Base-by-base conservation (phyloP, 2,888 invertebrate species). In the Xestia ashworthii region DNA sequence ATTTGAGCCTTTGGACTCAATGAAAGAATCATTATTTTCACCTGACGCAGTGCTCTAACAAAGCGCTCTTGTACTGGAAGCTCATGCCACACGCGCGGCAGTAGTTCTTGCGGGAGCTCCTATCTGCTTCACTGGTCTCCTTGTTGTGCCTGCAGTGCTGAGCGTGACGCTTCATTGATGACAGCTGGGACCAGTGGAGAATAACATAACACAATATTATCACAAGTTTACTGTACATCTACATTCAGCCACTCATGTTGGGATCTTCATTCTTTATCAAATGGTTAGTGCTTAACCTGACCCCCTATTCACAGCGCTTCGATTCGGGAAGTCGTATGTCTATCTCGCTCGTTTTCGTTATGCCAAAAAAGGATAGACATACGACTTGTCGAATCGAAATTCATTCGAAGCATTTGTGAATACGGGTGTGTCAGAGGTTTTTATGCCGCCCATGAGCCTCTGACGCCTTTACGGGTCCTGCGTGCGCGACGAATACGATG, bases 11-110 rank as follows among this genome's bases (percentile, higher is more conserved):
- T 19, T 38, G 62, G 62, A 38, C 19, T 19, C 25, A 25, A 32
- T 1, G 6, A 25, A 58, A 25, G 58, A 25, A 55, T 8, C 60
- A 11, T 62, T 19, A 6, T 9, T 19, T 32, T 38, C 3, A 96
- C 96, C 95, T 94, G 41, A 94, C 92, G 79, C 92, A 93, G 83
- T 96, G 96, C 71, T 96, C 96, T 58, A 95, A 71, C 55, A 96
- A 78, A 3, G 93, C 92, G 84, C 93, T 95, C 85, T 95, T 95
- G 77, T 94, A 95, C 73, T 94, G 93, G 79, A 96, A 96, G 1
- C 90, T 89, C 83, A 92, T 83, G 4, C 95, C 96, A 79, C 96
- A 96, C 0, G 92, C 88, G 46, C 93, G 84, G 83, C 96, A 96
- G 79, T 95, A 90, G 86, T 95, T 95, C 82, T 93, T 93, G 16